Evolutionary conservation across 2,888 invertebrate species (phyloP), one percentile per base, ranked within the genome.

Genomic region (Sipunculus nudus): DNA sequence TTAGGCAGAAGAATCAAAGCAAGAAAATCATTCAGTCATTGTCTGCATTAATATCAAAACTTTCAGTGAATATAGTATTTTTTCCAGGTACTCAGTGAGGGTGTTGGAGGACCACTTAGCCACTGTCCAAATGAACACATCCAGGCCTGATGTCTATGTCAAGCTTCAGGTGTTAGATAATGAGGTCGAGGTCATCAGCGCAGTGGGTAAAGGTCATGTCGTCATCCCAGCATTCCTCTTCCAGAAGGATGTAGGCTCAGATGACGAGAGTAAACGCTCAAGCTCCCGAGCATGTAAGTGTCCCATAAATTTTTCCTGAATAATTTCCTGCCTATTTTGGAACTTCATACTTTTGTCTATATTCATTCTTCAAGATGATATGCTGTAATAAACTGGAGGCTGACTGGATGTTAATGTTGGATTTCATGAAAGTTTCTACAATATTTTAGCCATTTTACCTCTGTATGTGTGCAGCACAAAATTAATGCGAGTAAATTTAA

Each of bases 101-200:
- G 80, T 80, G 21, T 68, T 65, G 8, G 81, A 81, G 47, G 81
- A 82, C 53, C 82, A 82, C 57, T 63, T 82, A 47, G 74, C 73
- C 32, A 79, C 78, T 52, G 66, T 84, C 8, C 82, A 83, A 68
- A 65, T 84, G 59, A 74, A 73, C 49, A 81, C 82, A 1, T 82
- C 82, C 16, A 81, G 80, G 58, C 70, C 72, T 10, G 81, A 83
- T 59, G 82, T 82, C 29, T 75, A 79, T 57, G 70, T 83, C 55
- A 78, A 78, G 54, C 76, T 84, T 49, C 65, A 72, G n/a, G 72
- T 70, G 10, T 59, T 67, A 1, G 70, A 70, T 53, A 3, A 62
- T n/a, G 68, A 70, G 28, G 28, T 53, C 29, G 66, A 61, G 58
- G 21, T 63, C 31, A 38, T 46, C 8, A 23, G 41, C 5, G 56